Base-by-base conservation (phyloP, 1,140 invertebrate species). In the Spodoptera litura region DNA sequence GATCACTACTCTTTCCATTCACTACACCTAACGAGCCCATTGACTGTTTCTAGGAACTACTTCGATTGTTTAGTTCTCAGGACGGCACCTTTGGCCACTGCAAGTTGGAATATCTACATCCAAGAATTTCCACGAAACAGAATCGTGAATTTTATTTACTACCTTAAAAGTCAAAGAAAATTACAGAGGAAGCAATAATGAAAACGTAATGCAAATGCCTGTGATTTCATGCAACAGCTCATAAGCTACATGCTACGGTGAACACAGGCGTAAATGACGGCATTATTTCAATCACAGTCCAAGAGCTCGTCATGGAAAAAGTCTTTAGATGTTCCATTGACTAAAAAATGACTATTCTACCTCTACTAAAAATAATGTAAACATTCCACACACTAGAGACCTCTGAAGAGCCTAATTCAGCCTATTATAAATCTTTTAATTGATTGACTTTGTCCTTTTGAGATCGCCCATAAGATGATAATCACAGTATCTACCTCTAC, bases 271-370 rank as follows among this genome's bases (percentile, higher is more conserved):
- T 80, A 73, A 78, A 80, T 80, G 58, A 82, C 74, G 70, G 73
- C 72, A 77, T 81, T 53, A 76, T 78, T 74, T 64, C 76, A 85
- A 89, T 94, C 88, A 91, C 90, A 93, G 86, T 90, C 85, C 81
- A 90, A 84, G 83, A 84, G 78, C 49, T 81, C 89, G 91, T 94
- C 91, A 92, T 92, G 92, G 92, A 91, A 94, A 92, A 79, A 52
- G 3, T 84, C 85, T 83, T 78, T 78, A 88, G 85, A 85, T 88
- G 15, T 20, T 20, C 20, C 20, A 20, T 20, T 20, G 20, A 20
- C 20, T 20, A 20, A 20, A 20, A 20, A 20, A 20, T 20, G 1
- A 0, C 20, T 20, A 20, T 0, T 20, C 20, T 20, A 20, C 20
- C 0, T 20, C 20, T 20, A 20, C 20, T 20, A 20, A 20, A 20